phyloP scores from a whole-genome alignment of 2,797 vertebrate genomes.

The Molossus alvarezi region DNA sequence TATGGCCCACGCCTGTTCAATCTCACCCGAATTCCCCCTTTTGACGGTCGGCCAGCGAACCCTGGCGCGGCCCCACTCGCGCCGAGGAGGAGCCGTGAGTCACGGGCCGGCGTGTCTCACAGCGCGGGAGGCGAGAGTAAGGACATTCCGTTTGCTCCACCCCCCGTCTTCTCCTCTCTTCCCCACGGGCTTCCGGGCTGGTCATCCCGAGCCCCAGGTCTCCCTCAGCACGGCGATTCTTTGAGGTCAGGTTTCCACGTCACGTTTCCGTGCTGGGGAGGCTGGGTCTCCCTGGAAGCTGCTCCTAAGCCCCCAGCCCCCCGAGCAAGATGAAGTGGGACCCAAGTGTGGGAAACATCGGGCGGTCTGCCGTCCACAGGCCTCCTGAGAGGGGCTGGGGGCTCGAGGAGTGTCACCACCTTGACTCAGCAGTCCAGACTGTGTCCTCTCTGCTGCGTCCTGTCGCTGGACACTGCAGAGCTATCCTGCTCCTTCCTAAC shows the following conservation, averaged over 20 bases:
- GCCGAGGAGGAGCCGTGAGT: neutral
- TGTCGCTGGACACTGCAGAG: neutral
- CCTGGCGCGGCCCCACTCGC: too few relatives aligned
- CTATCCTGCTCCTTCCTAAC: neutral
- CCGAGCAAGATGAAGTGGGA: neutral
- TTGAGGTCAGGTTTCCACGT: neutral
- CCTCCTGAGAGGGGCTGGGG: neutral
- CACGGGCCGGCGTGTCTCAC: fast-evolving
- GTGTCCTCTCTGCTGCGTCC: neutral
- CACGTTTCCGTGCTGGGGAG: neutral
- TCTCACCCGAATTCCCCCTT: neutral
- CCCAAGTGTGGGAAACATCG: neutral
- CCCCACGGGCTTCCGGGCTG: neutral
- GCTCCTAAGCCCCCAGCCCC: neutral
- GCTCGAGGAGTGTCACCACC: neutral
- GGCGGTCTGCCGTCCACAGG: neutral
- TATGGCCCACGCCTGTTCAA: neutral
- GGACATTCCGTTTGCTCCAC: neutral
- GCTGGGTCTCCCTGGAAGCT: neutral
- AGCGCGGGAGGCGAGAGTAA: neutral
- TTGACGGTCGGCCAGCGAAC: neutral
- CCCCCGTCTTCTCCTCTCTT: neutral
- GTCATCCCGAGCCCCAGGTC: too few relatives aligned
- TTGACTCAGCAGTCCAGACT: neutral
- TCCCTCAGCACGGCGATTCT: neutral